phyloP scores from a whole-genome alignment of 1,140 invertebrate genomes.

The Arctopsyche grandis region DNA sequence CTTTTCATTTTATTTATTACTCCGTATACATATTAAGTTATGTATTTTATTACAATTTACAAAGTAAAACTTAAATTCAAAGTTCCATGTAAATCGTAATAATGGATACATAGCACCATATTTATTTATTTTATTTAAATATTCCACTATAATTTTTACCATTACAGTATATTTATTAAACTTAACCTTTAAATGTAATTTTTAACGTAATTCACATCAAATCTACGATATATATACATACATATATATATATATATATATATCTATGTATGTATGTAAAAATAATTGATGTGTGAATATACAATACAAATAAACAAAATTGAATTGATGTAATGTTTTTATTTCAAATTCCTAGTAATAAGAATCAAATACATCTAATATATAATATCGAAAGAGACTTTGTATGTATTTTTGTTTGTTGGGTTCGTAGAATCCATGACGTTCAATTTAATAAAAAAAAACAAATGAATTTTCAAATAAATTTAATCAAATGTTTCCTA shows the following conservation, averaged over 20 bases:
- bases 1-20: constrained; percentile 11
- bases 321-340: background rate
- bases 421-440: too few relatives aligned
- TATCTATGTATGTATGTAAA: constrained; percentile 3
- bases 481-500: too few relatives aligned
- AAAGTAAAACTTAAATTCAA: background rate
- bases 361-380: too few relatives aligned
- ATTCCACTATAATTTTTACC: background rate
- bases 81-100: background rate
- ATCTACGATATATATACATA: background rate
- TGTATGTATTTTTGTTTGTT: too few relatives aligned
- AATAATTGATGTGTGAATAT: background rate
- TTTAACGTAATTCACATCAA: background rate
- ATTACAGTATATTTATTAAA: constrained; percentile 2
- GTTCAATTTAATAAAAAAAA: too few relatives aligned
- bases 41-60: constrained; percentile 6
- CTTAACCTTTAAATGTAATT: background rate
- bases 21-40: background rate
- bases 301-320: background rate
- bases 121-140: constrained; percentile 5
- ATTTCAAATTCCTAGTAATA: too few relatives aligned
- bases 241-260: background rate
- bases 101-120: background rate
- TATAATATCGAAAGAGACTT: too few relatives aligned
- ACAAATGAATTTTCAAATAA: too few relatives aligned